These are phyloP conservation scores for Yponomeuta plumbellus DNA, from an alignment of 2,888 invertebrate genomes.

Conservation along the genomic window DNA sequence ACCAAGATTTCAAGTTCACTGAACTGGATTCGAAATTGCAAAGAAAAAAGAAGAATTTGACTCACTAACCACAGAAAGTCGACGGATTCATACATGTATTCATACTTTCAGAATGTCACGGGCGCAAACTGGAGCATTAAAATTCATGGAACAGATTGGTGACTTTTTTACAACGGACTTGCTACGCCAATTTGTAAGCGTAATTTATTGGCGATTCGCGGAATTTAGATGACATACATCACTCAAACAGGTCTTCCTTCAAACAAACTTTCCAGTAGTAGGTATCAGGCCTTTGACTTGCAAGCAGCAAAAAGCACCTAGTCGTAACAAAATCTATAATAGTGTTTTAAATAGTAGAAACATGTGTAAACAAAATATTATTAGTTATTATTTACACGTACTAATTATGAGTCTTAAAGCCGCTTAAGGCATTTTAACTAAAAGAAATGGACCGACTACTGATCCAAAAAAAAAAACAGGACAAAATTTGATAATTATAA, in stretches of 20 bases:
- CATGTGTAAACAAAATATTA: too few relatives aligned
- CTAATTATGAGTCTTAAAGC: too few relatives aligned
- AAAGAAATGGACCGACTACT: too few relatives aligned
- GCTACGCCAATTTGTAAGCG: background rate
- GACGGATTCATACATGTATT: constrained; percentile 9
- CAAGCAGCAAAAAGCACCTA: background rate
- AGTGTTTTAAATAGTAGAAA: background rate
- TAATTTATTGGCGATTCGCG: background rate
- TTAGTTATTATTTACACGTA: too few relatives aligned
- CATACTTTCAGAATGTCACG: background rate
- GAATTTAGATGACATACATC: background rate
- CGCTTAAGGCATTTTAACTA: too few relatives aligned
- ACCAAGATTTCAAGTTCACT: background rate
- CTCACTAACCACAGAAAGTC: constrained; percentile 6
- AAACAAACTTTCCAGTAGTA: background rate
- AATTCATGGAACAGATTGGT: background rate
- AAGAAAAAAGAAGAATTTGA: background rate
- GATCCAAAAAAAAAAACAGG: too few relatives aligned
- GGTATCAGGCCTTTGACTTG: background rate
- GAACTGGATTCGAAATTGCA: background rate
- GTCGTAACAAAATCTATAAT: background rate
- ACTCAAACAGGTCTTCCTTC: background rate
- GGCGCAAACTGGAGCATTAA: background rate
- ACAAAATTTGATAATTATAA: too few relatives aligned
- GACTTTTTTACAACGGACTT: background rate